Evolutionary conservation across 2,888 invertebrate species (phyloP), one percentile per base, ranked within the genome.

Genomic region (Nymphalis c-album): DNA sequence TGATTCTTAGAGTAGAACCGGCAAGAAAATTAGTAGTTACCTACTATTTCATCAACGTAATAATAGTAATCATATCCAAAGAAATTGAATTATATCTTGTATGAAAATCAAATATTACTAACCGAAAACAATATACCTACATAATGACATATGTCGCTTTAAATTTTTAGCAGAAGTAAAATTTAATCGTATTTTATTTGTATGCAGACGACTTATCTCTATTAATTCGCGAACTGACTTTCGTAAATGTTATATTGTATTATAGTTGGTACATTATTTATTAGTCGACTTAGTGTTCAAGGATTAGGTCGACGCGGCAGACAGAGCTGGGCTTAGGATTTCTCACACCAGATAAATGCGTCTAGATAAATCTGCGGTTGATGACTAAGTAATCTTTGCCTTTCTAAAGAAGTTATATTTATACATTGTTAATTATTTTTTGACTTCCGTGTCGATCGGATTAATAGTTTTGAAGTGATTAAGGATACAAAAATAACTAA

Each of bases 301-400:
- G 82, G 85, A 83, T 85, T 84, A 86, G 77, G 75, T 76, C 72
- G 74, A 65, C 71, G 57, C 59, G 64, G 66, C 60, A 66, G 70
- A 72, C 68, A 62, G 55, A 76, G 72, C 69, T 71, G 75, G 40
- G 73, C 74, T 77, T 76, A 76, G 75, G 72, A 80, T 84, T 82
- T 86, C 82, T 85, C 84, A 84, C 82, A 83, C 80, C 78, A 77
- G 82, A 85, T 84, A 84, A 83, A 83, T 83, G 78, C 78, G 73
- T 74, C 75, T 67, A 77, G 80, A 81, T 81, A 80, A 78, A 60
- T 66, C 71, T 70, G 73, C 51, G 73, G 69, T 51, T 71, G 74
- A 75, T 78, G 77, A 76, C 76, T 79, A 75, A 76, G 70, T 72
- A 63, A 64, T 73, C 63, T 68, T 55, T 55, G 35, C 60, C 66